Evolutionary conservation across 2,797 vertebrate genomes (phyloP), one percentile per base, ranked within the genome.

Genomic region (Acipenser ruthenus): DNA sequence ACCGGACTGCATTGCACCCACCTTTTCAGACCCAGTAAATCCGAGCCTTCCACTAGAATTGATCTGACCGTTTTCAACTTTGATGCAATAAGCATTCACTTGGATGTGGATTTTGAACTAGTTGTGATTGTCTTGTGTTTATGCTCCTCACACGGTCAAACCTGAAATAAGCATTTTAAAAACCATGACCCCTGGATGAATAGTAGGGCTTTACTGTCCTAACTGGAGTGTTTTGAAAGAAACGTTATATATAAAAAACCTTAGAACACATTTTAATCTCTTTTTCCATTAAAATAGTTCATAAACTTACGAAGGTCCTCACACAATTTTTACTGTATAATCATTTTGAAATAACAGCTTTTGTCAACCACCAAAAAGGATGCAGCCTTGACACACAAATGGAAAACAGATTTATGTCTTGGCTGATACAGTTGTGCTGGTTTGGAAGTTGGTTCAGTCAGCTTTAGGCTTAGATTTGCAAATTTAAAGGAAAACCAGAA

Each of bases 341-440:
- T 93, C 89, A 91, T 93, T 87, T 91, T 84, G 88, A 94, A 98
- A 94, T 90, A 93, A 91, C 86, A 90, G 87, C 89, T 92, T 91
- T 93, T 91, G 83, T 86, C 83, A 89, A 89, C 90, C 91, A 90
- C 91, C 82, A 88, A 82, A 90, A 94, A 93, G 90, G 92, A 92
- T 92, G 89, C 92, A 84, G 85, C 87, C 91, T 83, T 95, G 93
- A 95, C 91, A 90, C 89, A 86, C 78, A 93, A 97, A 98, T 98
- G 91, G 89, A 92, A 96, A 97, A 91, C 95, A 98, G 89, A 95
- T 92, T 95, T 86, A 75, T 70, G 80, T 89, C 85, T 94, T 96
- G 93, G 94, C 93, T 70, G 84, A 84, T 89, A 78, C 61, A 84
- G 68, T 82, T 62, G 18, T 81, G 80, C 90, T 89, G 92, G 87